Evolutionary conservation across 2,113 vertebrate species (phyloP).

Genomic region (Chrysemys picta): DNA sequence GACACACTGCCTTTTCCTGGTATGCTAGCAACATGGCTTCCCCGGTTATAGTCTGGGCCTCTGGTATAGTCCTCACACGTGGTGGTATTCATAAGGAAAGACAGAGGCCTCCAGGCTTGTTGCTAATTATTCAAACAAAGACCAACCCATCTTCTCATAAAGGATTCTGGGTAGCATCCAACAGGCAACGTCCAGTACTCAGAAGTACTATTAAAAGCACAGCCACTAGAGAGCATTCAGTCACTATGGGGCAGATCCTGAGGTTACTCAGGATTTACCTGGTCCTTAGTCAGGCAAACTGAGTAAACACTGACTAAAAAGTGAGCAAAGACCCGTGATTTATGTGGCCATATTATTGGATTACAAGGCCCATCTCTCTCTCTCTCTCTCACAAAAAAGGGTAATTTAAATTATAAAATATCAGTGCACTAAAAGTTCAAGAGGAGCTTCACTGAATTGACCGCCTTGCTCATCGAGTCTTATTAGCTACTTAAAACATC

Average conservation of each 20-base stretch:
- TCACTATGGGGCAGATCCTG: not conserved
- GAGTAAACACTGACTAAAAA: not conserved
- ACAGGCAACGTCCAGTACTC: not conserved
- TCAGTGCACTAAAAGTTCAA: conserved; percentile 25
- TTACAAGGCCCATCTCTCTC: not conserved
- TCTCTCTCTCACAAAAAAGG: not conserved
- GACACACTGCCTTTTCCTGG: too few relatives aligned
- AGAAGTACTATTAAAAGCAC: not conserved
- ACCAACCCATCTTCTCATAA: not conserved
- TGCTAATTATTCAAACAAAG: not conserved
- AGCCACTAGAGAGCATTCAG: not conserved
- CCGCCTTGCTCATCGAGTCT: not conserved
- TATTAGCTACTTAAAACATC: conserved; percentile 1
- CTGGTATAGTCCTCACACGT: not conserved
- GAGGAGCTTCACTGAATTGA: conserved; percentile 4
- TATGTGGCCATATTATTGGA: not conserved
- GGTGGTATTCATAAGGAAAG: not conserved
- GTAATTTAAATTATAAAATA: not conserved
- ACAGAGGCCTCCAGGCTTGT: not conserved
- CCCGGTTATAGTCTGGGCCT: not conserved
- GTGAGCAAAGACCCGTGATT: not conserved
- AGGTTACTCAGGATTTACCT: not conserved
- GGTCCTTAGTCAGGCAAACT: not conserved
- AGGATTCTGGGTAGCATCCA: not conserved
- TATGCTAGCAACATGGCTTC: not conserved